phyloP scores from a whole-genome alignment of 2,797 vertebrate species.

The Australoheros facetus region DNA sequence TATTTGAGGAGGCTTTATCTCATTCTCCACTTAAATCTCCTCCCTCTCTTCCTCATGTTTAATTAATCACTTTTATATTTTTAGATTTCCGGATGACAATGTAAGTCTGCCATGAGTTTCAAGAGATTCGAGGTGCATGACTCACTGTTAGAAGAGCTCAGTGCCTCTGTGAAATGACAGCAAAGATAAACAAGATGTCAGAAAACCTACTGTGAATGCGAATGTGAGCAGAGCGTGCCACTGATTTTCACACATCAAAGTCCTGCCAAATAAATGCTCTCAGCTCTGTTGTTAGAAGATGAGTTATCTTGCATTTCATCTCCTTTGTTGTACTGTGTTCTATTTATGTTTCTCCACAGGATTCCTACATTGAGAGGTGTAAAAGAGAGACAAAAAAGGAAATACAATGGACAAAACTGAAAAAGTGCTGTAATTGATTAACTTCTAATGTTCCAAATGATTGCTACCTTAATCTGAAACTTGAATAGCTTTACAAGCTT shows the following conservation, averaged over 20 bases:
- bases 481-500: not conserved
- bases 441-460: not conserved
- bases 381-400: not conserved
- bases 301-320: not conserved
- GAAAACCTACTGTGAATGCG: conserved; percentile 17
- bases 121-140: conserved; percentile 26
- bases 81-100: conserved; percentile 48
- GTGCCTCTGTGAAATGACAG: conserved; percentile 33
- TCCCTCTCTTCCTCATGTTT: conserved; percentile 45
- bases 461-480: not conserved
- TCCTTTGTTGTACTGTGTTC: not conserved
- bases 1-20: conserved; percentile 27
- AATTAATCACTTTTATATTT: conserved; percentile 60
- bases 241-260: conserved; percentile 33
- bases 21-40: conserved; percentile 22
- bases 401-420: not conserved
- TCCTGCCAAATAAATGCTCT: conserved; percentile 11
- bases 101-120: conserved; percentile 31
- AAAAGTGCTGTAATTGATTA: not conserved
- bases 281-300: not conserved
- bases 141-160: conserved; percentile 33
- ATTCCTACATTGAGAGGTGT: conserved; percentile 1
- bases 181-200: conserved; percentile 47
- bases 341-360: conserved; percentile 7
- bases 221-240: not conserved